A percentile compares a stretch with the other conserved stretches of the same genome.
Conservation (phyloP, 30 jellyfish, hydroid and myxozoan species). For the Calvadosia cruxmelitensis region DNA sequence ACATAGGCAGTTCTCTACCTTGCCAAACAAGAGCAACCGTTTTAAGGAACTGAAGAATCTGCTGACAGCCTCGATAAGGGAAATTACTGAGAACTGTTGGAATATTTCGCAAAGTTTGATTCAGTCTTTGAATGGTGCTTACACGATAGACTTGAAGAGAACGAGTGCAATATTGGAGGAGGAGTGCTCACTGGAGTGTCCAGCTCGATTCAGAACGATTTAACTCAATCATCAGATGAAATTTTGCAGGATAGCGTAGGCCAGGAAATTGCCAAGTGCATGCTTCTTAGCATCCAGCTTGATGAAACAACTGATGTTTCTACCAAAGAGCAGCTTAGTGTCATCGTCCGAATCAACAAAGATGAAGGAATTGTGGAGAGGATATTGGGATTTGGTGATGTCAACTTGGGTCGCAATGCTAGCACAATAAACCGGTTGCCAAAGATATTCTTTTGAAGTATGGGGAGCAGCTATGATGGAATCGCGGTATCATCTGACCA, state of each 20-base stretch:
- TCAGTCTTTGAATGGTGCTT: slow-evolving; percentile 35
- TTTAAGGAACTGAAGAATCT: slow-evolving; percentile 30
- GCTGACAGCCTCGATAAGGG: slow-evolving; percentile 26
- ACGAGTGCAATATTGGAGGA: slow-evolving; percentile 5
- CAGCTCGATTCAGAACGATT: slow-evolving; percentile 26
- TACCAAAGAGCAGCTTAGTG: slow-evolving; percentile 36
- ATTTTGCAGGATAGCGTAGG: slow-evolving; percentile 16
- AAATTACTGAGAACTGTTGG: slow-evolving; percentile 24
- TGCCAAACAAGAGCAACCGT: slow-evolving; percentile 23
- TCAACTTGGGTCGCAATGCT: slow-evolving; percentile 13
- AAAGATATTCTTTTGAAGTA: slow-evolving; percentile 2
- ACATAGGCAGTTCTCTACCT: slow-evolving; percentile 11
- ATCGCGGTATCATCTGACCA: slow-evolving; percentile 31
- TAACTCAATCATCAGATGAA: slow-evolving; percentile 6
- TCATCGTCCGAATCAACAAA: no score
- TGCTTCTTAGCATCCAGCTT: slow-evolving; percentile 22
- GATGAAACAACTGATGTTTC: slow-evolving; percentile 45
- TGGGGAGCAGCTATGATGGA: slow-evolving; percentile 30
- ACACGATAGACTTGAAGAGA: slow-evolving; percentile 11
- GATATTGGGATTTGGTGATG: slow-evolving; percentile 12
- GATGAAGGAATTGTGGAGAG: slow-evolving; percentile 45
- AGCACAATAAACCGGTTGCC: slow-evolving; percentile 15
- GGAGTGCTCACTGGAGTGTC: slow-evolving; percentile 47
- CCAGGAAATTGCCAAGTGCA: slow-evolving; percentile 12
- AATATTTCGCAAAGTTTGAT: slow-evolving; percentile 21